phyloP scores from a whole-genome alignment of 2,888 invertebrate genomes.

The Temnothorax unifasciatus region DNA sequence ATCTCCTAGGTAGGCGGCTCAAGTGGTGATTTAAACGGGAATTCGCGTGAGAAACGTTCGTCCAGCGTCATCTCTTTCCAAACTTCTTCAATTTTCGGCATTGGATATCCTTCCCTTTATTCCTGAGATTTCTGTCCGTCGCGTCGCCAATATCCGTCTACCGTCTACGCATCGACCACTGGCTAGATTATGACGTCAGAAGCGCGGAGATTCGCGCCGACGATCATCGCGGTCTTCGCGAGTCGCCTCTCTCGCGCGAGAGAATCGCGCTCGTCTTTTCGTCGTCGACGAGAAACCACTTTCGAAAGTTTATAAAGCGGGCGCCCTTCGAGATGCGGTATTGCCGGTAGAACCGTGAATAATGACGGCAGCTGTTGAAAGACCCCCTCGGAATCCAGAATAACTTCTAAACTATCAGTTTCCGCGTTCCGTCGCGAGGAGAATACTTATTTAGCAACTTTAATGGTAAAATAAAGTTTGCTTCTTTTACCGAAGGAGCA shows the following conservation, averaged over 20 bases:
- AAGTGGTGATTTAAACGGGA: constrained; percentile 7
- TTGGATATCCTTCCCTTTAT: too few species aligned
- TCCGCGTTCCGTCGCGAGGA: too few species aligned
- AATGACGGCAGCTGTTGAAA: constrained; percentile 15
- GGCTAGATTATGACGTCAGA: constrained; percentile 26
- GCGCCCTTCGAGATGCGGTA: neutral
- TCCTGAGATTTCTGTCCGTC: neutral
- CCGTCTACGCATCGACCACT: too few species aligned
- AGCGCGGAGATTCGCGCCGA: constrained; percentile 7
- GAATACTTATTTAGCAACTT: neutral
- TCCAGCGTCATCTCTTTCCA: neutral
- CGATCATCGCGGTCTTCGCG: neutral
- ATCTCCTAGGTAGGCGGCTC: neutral
- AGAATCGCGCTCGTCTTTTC: neutral
- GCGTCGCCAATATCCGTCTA: neutral
- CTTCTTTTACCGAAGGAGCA: too few species aligned
- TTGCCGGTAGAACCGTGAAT: constrained; percentile 24
- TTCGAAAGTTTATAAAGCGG: constrained; percentile 22
- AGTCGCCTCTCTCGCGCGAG: neutral
- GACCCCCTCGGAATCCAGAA: neutral
- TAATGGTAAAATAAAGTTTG: neutral
- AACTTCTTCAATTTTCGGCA: neutral
- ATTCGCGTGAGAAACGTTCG: neutral
- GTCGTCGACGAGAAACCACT: constrained; percentile 3
- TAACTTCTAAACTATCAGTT: neutral